Evolutionary conservation across 2,797 vertebrate species (phyloP), one percentile per base, ranked within the genome.

Genomic region (Gymnoscopelus braueri): DNA sequence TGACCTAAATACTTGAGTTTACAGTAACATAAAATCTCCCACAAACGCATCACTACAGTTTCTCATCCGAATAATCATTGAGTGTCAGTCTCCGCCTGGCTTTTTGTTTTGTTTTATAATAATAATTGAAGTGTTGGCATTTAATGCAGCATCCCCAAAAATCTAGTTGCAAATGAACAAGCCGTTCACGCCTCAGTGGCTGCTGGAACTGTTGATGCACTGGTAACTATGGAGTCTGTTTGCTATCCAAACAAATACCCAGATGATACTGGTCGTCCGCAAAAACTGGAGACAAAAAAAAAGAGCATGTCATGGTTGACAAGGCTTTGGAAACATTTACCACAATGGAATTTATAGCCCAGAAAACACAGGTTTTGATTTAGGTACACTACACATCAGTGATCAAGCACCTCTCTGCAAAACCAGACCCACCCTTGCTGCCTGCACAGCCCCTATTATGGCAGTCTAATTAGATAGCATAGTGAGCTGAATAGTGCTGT

Each of bases 401-500:
- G 78, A 80, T 72, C 24, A 54, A 60, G 29, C 60, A 32, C 23
- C 35, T 19, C 53, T 15, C 56, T 49, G 55, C 65, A 52, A 53
- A 35, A 60, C 65, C 19, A 13, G 49, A 9, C 39, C 59, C 63
- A 60, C 29, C 75, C 6, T 10, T 3, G 9, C 24, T 56, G 72
- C 63, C 74, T 49, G 26, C 68, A 83, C 53, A 76, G 59, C 52
- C 67, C 32, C 74, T 64, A 60, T 85, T 76, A 81, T 66, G n/a
- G 70, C 54, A 62, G 54, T 82, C 78, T 85, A 87, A 86, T 88
- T 80, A 29, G 26, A 29, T 29, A 29, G 26, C 2, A 72, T 72
- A 63, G 81, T 68, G 63, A 60, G 75, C 60, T 79, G 82, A 81
- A 80, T 79, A 88, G 81, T 89, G 77, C 58, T 52, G 61, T 60